phyloP scores from a whole-genome alignment of 2,888 invertebrate genomes.

The Xiphydria camelus region DNA sequence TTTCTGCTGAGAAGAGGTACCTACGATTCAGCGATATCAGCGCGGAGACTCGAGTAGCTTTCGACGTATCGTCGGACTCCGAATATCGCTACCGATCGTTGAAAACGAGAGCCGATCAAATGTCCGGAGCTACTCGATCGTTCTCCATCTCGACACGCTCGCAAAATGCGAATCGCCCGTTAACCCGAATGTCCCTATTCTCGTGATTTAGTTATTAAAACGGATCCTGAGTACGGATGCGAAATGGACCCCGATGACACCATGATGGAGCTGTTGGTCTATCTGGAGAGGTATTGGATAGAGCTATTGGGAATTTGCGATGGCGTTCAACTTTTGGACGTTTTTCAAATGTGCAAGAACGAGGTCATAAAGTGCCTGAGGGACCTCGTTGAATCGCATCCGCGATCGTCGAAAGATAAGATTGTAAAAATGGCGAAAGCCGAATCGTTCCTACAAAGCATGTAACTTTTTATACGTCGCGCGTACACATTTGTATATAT shows the following conservation, averaged over 20 bases:
- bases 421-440: slow-evolving; percentile 23
- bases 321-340: slow-evolving; percentile 25
- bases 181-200: no score
- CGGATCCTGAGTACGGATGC: no score
- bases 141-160: not conserved
- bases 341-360: slow-evolving; percentile 23
- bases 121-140: no score
- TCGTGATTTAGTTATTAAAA: no score
- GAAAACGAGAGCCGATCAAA: no score
- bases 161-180: no score
- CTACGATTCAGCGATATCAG: no score
- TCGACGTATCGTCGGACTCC: no score
- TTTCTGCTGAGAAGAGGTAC: slow-evolving; percentile 35
- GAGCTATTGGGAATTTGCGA: slow-evolving; percentile 29
- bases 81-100: no score
- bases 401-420: slow-evolving; percentile 17
- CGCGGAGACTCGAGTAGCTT: no score
- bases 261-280: slow-evolving; percentile 32
- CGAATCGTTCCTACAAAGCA: not conserved
- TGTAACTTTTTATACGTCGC: not conserved
- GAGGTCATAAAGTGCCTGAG: slow-evolving; percentile 16
- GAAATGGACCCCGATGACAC: slow-evolving; percentile 23
- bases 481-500: no score
- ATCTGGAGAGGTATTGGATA: slow-evolving; percentile 40
- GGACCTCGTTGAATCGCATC: slow-evolving; percentile 17